phyloP scores from a whole-genome alignment of 2,797 vertebrate species.

The Rhinoraja longicauda region DNA sequence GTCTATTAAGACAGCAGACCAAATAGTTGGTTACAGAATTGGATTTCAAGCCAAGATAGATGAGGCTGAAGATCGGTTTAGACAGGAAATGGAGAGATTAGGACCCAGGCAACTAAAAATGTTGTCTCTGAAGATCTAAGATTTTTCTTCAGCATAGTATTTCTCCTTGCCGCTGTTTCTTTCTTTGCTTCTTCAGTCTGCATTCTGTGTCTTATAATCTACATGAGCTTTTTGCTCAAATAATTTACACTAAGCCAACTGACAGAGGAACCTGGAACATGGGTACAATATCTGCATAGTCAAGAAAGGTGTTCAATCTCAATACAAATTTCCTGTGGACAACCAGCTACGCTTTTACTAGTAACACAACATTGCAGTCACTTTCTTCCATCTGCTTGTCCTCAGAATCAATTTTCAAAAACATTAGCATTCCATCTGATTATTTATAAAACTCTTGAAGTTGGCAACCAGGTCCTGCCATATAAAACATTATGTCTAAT shows the following conservation, averaged over 20 bases:
- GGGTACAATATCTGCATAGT: not conserved
- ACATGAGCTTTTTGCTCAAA: not conserved
- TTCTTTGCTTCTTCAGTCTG: not conserved
- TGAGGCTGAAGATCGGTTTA: too few species aligned
- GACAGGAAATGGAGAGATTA: too few species aligned
- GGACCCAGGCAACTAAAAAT: too few species aligned
- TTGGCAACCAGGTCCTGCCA: too few species aligned
- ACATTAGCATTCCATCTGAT: not conserved
- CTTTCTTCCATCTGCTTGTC: not conserved
- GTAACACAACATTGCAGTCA: not conserved
- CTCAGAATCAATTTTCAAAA: not conserved
- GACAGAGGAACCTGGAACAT: not conserved
- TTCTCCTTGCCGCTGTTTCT: not conserved
- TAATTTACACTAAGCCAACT: not conserved
- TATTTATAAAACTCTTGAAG: not conserved
- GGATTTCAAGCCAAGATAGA: too few species aligned
- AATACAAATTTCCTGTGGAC: not conserved
- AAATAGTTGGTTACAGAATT: too few species aligned
- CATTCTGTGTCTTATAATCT: not conserved
- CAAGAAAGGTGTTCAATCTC: not conserved
- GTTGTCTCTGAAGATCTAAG: too few species aligned
- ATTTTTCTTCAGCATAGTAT: too few species aligned
- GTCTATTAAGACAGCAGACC: too few species aligned
- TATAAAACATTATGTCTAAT: not conserved
- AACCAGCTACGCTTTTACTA: not conserved